Base-by-base conservation (phyloP, 2,888 invertebrate species). In the Amblyjoppa proteus region DNA sequence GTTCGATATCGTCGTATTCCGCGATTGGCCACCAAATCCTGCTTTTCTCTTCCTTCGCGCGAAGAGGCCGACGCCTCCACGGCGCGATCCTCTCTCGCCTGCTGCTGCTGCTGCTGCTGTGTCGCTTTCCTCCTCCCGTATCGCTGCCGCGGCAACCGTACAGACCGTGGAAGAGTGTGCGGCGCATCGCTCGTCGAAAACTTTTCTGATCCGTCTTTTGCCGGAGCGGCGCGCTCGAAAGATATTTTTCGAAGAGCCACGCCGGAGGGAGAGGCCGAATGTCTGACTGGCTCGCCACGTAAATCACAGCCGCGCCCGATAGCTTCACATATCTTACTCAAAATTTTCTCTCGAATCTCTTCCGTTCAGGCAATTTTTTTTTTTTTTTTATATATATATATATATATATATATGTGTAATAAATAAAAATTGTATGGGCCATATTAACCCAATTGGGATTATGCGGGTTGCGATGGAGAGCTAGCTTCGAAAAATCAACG, bases 191-290 rank as follows among this genome's bases (percentile, higher is more conserved):
- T 45, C 45, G 45, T 45, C 49, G 85, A 81, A 91, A 93, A 93
- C 93, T 93, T 93, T 93, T 87, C 92, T 92, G 92, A 93, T 93
- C 91, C 91, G 90, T 93, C 92, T 92, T 90, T 88, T 85, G 85
- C 83, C 71, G 81, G 77, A 68, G 58, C 20, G 34, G 45, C 45
- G 69, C 80, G 28, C 64, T 76, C 66, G 76, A 80, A 83, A 83
- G 66, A 82, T 74, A 70, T 61, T 61, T 61, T 34, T 61, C 61
- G 53, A 20, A 53, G 20, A n/a, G 16, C 51, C 61, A 28, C 9
- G 28, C 9, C 31, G 31, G 79, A 75, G 68, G 71, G 34, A 51
- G 41, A 9, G 45, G 31, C 25, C 68, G 45, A 34, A 9, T 71
- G 79, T 73, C 45, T 51, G 41, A 11, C 77, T 86, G 83, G 84